Percentiles rank a stretch among this genome's conserved stretches.
Evolutionary conservation across 2,113 vertebrate genomes (phyloP).

Genomic region (Bettongia penicillata): DNA sequence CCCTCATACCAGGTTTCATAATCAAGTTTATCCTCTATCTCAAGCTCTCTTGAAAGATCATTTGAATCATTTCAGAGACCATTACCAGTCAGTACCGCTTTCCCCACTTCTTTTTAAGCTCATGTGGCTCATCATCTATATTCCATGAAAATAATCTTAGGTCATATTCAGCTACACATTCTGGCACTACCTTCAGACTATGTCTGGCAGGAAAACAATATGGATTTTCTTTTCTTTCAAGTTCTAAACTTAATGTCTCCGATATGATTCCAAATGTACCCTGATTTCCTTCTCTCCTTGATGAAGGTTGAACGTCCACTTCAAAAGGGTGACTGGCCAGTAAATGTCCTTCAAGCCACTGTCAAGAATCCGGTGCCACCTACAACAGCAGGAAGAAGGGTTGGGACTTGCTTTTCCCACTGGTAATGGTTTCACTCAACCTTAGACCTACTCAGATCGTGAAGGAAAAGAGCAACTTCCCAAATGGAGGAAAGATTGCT

Average conservation of each 20-base stretch:
- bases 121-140: slow-evolving; percentile 34
- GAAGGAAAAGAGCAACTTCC: slow-evolving; percentile 83
- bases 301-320: slow-evolving; percentile 73
- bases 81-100: slow-evolving; percentile 74
- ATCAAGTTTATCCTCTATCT: slow-evolving; percentile 74
- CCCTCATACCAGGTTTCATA: slow-evolving; percentile 67
- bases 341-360: slow-evolving; percentile 76
- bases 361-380: slow-evolving; percentile 77
- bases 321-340: slow-evolving; percentile 66
- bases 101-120: slow-evolving; percentile 9
- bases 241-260: slow-evolving; percentile 64
- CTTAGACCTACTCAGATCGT: slow-evolving; percentile 75
- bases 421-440: slow-evolving; percentile 74
- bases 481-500: slow-evolving; percentile 74
- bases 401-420: slow-evolving; percentile 63
- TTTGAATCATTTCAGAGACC: slow-evolving; percentile 48
- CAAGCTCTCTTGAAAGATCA: slow-evolving; percentile 58
- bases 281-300: slow-evolving; percentile 71
- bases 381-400: slow-evolving; percentile 72
- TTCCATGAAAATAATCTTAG: slow-evolving; percentile 40
- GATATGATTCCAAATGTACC: slow-evolving; percentile 69
- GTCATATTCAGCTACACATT: background rate
- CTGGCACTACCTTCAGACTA: slow-evolving; percentile 69
- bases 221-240: background rate
- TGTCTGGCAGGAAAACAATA: slow-evolving; percentile 51